Conservation (phyloP, 37 sponge, comb jelly and placozoan genomes). For the Hexactinellida sp. region DNA sequence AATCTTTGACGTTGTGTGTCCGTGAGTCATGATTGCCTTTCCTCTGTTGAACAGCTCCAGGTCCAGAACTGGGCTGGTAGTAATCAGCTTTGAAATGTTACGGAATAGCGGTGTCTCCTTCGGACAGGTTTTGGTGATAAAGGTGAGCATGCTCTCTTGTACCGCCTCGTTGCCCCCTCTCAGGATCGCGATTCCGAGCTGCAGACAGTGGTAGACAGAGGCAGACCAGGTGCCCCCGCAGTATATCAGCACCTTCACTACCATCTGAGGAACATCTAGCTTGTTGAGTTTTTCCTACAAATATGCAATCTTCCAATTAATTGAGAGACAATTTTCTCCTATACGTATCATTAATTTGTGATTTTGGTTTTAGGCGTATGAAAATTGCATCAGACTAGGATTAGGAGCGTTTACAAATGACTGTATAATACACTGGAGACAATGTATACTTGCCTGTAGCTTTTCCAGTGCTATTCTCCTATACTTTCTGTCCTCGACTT, state of each 20-base stretch:
- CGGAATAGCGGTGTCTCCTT: neutral
- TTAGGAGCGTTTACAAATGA: no score
- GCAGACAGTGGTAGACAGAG: slow-evolving; percentile 21
- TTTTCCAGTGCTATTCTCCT: neutral
- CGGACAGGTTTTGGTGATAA: slow-evolving; percentile 10
- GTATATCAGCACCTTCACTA: neutral
- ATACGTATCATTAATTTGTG: no score
- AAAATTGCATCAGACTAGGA: no score
- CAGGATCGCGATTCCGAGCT: slow-evolving; percentile 64
- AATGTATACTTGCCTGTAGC: neutral
- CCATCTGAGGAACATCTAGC: neutral
- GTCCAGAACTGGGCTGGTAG: neutral
- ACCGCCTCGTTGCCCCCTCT: slow-evolving; percentile 62
- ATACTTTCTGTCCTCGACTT: neutral
- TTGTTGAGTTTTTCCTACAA: neutral
- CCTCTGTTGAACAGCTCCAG: neutral
- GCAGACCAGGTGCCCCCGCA: neutral
- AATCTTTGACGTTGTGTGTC: neutral
- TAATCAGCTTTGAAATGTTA: slow-evolving; percentile 1
- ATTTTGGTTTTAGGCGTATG: no score
- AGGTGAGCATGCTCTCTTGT: slow-evolving; percentile 24
- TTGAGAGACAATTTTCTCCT: neutral
- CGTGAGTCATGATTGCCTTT: slow-evolving; percentile 2
- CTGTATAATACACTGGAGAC: neutral
- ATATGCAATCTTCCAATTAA: neutral